Evolutionary conservation across 2,113 vertebrate genomes (phyloP).

Genomic region (Aspiorhynchus laticeps): DNA sequence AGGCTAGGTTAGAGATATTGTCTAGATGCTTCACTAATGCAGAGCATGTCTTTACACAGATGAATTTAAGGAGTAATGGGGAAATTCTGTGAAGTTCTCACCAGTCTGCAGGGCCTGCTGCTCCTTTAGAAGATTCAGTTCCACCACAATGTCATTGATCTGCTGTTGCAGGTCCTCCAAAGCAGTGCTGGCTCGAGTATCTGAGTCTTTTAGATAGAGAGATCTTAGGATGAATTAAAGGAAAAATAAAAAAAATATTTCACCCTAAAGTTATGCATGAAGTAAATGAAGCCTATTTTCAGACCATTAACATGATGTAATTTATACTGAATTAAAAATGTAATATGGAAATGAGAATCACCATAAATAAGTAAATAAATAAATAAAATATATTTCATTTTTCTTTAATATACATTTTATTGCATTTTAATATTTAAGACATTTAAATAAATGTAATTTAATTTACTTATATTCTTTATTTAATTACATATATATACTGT

Average conservation of each 20-base stretch:
- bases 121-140: conserved; percentile 88
- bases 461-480: no score
- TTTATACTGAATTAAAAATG: no score
- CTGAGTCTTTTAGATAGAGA: conserved; percentile 1
- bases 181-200: conserved; percentile 71
- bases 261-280: background rate
- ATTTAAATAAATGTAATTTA: no score
- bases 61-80: background rate
- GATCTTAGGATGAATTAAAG: background rate
- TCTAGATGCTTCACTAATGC: background rate
- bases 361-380: no score
- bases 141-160: conserved; percentile 82
- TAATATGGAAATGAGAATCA: background rate
- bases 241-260: background rate
- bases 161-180: conserved; percentile 83
- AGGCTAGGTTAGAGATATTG: background rate
- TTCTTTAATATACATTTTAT: no score
- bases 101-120: conserved; percentile 91
- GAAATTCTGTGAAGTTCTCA: conserved; percentile 52
- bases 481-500: no score
- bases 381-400: no score
- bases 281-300: background rate
- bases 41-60: background rate
- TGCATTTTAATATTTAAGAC: no score
- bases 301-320: no score